Evolutionary conservation across 2,113 vertebrate genomes (phyloP).

Genomic region (Uria lomvia): DNA sequence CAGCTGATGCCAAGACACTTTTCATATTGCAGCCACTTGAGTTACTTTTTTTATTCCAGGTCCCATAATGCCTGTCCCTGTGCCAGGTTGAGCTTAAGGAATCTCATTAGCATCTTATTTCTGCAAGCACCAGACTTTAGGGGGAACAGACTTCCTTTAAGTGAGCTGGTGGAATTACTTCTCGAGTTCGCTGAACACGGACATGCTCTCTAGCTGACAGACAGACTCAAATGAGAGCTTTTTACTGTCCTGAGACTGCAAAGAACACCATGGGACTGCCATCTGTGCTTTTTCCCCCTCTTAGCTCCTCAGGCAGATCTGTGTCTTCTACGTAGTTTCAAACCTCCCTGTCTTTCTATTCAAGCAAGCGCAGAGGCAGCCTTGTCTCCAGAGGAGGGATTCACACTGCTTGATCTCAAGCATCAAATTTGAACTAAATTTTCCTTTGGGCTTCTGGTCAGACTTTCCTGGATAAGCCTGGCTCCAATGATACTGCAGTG

Average conservation of each 20-base stretch:
- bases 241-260: neutral
- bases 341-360: neutral
- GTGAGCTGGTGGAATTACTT: neutral
- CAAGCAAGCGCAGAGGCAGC: neutral
- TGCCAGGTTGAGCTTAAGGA: slow-evolving; percentile 28
- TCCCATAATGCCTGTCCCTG: neutral
- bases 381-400: neutral
- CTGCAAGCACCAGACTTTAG: neutral
- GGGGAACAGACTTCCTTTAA: neutral
- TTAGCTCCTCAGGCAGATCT: neutral
- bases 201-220: neutral
- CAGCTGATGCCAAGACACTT: slow-evolving; percentile 18
- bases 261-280: neutral
- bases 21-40: neutral
- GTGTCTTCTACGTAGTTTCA: neutral
- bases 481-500: neutral
- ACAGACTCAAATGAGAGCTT: neutral
- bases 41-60: neutral
- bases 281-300: neutral
- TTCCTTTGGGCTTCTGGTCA: neutral
- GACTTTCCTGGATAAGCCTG: neutral
- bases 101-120: neutral
- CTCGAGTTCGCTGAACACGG: neutral
- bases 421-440: neutral
- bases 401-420: neutral